Evolutionary conservation across 2,113 vertebrate genomes (phyloP).

Genomic region (Lycaon pictus): DNA sequence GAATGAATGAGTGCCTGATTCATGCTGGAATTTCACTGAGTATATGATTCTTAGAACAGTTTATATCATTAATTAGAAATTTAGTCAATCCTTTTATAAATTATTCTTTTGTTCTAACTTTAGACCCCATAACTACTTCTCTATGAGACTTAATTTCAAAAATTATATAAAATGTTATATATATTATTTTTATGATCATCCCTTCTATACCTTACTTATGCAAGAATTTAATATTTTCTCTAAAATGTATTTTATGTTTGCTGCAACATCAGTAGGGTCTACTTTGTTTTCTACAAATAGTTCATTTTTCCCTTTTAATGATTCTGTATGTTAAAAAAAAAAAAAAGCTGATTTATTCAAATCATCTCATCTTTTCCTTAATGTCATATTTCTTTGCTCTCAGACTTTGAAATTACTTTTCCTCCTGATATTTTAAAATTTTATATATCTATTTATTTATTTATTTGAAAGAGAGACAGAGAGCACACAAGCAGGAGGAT

Average conservation of each 20-base stretch:
- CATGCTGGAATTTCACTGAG: slow-evolving; percentile 24
- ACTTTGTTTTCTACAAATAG: neutral
- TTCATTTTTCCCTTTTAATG: neutral
- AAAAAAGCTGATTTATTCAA: neutral
- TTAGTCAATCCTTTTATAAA: slow-evolving; percentile 20
- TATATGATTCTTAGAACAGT: slow-evolving; percentile 40
- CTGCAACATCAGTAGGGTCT: neutral
- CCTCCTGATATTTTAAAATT: neutral
- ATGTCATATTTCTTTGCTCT: neutral
- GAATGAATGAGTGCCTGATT: slow-evolving; percentile 50
- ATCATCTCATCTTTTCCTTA: neutral
- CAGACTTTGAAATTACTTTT: neutral
- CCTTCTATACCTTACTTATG: neutral
- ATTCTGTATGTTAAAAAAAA: neutral
- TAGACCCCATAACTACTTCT: neutral
- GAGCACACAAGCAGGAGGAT: no score
- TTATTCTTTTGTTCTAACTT: neutral
- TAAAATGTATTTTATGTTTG: neutral
- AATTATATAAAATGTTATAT: neutral
- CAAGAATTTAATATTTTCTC: neutral
- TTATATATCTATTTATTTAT: no score
- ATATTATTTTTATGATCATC: neutral
- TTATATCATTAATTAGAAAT: slow-evolving; percentile 55
- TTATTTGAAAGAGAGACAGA: no score
- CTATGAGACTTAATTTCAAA: slow-evolving; percentile 30